These are phyloP conservation scores for Unio delphinus DNA, from an alignment of 2,888 invertebrate genomes.

Conservation along the genomic window DNA sequence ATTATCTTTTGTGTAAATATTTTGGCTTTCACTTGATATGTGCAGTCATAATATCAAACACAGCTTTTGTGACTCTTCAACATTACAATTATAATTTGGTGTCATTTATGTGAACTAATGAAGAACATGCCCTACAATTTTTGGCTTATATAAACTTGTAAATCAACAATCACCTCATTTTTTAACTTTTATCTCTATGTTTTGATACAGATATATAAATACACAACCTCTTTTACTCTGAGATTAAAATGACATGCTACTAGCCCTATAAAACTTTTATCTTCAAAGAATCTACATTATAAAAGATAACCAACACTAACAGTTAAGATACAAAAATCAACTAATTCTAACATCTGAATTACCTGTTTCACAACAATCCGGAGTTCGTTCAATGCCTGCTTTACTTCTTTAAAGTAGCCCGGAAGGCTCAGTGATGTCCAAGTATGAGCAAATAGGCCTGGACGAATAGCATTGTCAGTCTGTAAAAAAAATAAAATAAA, in stretches of 20 bases:
- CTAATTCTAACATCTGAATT: background rate
- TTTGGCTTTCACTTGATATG: too few relatives aligned
- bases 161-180: too few relatives aligned
- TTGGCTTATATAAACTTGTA: too few relatives aligned
- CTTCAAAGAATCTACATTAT: background rate
- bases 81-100: too few relatives aligned
- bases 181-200: too few relatives aligned
- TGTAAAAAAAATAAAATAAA: conserved; percentile 14
- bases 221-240: too few relatives aligned
- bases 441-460: conserved; percentile 83
- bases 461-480: conserved; percentile 80
- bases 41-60: too few relatives aligned
- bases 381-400: conserved; percentile 76
- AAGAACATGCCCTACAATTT: too few relatives aligned
- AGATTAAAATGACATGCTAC: background rate
- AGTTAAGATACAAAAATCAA: background rate
- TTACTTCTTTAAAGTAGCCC: conserved; percentile 77
- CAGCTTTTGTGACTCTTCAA: too few relatives aligned
- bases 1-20: too few relatives aligned
- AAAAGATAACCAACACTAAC: background rate
- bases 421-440: conserved; percentile 87
- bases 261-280: background rate
- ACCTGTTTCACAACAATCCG: conserved; percentile 72
- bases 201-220: too few relatives aligned
- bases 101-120: too few relatives aligned